phyloP scores from a whole-genome alignment of 2,113 vertebrate genomes.

The Forbesichthys papilliferus region DNA sequence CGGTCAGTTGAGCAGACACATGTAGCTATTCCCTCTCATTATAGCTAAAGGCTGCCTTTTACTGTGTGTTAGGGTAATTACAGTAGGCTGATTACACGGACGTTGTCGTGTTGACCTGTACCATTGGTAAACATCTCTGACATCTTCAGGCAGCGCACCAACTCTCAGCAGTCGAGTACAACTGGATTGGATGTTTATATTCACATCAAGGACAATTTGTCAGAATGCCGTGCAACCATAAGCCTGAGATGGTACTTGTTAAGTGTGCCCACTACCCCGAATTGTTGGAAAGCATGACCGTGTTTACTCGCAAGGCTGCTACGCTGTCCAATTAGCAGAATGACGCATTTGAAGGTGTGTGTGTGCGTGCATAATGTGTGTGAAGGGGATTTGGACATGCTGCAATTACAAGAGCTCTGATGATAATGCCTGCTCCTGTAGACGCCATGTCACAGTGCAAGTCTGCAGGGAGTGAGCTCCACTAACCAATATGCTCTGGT shows the following conservation, averaged over 20 bases:
- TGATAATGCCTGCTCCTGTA: conserved; percentile 57
- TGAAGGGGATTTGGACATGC: conserved; percentile 52
- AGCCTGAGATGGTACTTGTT: conserved; percentile 1
- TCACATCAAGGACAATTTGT: not conserved
- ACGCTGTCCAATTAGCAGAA: conserved; percentile 50
- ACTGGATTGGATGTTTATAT: conserved; percentile 4
- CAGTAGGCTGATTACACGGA: conserved; percentile 44
- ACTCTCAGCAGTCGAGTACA: conserved; percentile 6
- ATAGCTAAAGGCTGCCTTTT: conserved; percentile 45
- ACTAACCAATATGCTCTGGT: conserved; percentile 39
- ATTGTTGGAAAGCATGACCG: conserved; percentile 42
- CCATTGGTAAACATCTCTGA: conserved; percentile 9
- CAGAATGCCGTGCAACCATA: not conserved
- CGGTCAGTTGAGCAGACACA: conserved; percentile 42
- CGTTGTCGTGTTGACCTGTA: conserved; percentile 14
- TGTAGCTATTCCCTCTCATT: conserved; percentile 47
- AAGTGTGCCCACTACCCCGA: conserved; percentile 20
- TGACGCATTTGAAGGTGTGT: conserved; percentile 55
- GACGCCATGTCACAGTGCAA: conserved; percentile 52
- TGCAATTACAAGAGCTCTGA: conserved; percentile 62
- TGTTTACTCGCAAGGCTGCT: conserved; percentile 54
- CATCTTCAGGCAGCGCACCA: not conserved
- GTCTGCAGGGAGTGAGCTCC: conserved; percentile 49
- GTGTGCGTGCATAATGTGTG: conserved; percentile 37
- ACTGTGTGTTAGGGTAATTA: conserved; percentile 47